phyloP scores from a whole-genome alignment of 2,888 invertebrate species.

The Xanthia icteritia region DNA sequence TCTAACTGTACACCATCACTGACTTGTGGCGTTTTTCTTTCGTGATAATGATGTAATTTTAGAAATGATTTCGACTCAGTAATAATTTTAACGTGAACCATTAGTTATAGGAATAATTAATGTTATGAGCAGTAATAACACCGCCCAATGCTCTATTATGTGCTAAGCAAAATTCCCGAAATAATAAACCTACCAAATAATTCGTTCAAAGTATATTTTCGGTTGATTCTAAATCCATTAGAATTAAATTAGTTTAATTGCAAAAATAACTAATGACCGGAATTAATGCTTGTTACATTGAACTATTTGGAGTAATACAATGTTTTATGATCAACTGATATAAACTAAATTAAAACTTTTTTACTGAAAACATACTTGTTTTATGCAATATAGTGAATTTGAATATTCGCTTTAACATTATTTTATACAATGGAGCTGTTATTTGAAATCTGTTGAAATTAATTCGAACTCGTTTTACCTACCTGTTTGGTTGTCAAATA shows the following conservation, averaged over 20 bases:
- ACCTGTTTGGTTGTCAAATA: background rate
- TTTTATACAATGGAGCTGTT: background rate
- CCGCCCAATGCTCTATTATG: background rate
- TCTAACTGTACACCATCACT: conserved; percentile 5
- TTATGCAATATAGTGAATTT: too few species aligned
- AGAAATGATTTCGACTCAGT: background rate
- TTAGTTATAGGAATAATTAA: background rate
- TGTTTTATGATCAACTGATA: background rate
- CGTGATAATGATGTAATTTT: background rate
- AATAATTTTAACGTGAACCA: background rate
- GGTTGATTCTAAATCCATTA: background rate
- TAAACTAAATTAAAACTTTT: background rate
- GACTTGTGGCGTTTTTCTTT: background rate
- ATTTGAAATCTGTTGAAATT: background rate
- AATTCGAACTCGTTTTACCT: background rate
- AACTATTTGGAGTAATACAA: background rate
- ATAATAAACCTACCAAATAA: conserved; percentile 7
- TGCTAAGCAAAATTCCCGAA: background rate
- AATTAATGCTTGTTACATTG: background rate
- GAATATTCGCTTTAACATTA: background rate
- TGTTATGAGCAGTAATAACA: background rate
- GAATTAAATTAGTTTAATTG: background rate
- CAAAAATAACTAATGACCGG: background rate
- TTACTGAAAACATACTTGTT: background rate
- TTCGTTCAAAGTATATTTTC: background rate